These are phyloP conservation scores for Balaeniceps rex DNA, from an alignment of 2,113 vertebrate genomes.

Conservation along the genomic window DNA sequence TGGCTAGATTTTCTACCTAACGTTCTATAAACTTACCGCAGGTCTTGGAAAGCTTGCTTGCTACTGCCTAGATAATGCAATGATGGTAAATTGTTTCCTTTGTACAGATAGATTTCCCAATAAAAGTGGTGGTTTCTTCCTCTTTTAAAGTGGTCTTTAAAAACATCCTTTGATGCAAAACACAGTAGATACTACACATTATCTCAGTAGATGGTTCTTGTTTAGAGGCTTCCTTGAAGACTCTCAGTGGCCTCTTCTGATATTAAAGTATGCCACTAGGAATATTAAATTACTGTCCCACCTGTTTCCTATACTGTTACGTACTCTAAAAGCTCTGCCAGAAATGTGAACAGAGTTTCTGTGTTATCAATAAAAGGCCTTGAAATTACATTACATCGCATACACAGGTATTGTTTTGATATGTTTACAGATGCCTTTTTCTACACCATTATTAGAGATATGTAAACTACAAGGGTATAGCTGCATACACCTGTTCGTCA, in stretches of 20 bases:
- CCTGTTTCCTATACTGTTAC: slow-evolving; percentile 21
- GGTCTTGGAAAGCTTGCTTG: not conserved
- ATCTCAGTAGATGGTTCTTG: not conserved
- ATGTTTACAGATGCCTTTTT: not conserved
- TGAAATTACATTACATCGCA: not conserved
- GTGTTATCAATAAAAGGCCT: not conserved
- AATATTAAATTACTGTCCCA: slow-evolving; percentile 21
- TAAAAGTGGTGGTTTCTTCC: not conserved
- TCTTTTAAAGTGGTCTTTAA: not conserved
- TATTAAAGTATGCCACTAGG: not conserved
- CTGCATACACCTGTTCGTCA: not conserved
- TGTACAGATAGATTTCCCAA: not conserved
- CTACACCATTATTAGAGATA: not conserved
- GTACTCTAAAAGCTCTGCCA: not conserved
- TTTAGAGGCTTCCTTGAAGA: slow-evolving; percentile 13
- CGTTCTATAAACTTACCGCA: not conserved
- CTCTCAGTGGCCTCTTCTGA: not conserved
- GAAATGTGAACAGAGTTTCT: not conserved
- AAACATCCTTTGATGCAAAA: slow-evolving; percentile 19
- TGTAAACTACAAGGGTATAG: not conserved
- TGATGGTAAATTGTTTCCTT: not conserved
- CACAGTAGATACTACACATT: not conserved
- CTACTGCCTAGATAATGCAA: not conserved
- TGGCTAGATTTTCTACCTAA: not conserved
- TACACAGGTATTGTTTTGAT: not conserved